These are phyloP conservation scores for Cyclargus thomasi DNA, from an alignment of 1,140 invertebrate genomes.

Conservation along the genomic window DNA sequence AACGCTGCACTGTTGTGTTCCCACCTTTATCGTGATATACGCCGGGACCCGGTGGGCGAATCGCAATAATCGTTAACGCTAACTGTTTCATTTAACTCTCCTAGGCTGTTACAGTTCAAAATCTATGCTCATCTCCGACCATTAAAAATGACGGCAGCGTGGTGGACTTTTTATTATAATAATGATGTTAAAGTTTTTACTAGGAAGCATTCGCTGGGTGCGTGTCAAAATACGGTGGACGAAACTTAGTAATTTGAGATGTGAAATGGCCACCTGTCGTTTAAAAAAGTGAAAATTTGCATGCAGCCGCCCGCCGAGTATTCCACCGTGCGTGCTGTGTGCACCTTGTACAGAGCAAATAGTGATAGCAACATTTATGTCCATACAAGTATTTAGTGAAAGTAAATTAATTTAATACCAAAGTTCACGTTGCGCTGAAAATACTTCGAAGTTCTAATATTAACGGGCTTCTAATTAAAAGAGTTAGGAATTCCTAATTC, in stretches of 20 bases:
- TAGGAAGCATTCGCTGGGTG: no score
- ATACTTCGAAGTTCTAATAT: not conserved
- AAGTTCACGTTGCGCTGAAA: not conserved
- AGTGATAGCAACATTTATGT: no score
- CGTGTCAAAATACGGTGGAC: no score
- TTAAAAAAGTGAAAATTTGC: no score
- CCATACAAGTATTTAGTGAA: no score
- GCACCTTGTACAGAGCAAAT: no score
- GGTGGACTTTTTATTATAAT: not conserved
- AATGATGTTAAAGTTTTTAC: not conserved
- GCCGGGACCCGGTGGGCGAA: slow-evolving; percentile 36
- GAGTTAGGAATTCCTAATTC: not conserved
- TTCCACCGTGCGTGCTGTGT: no score
- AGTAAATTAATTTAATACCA: not conserved
- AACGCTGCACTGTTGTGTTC: not conserved
- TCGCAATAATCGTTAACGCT: slow-evolving; percentile 62
- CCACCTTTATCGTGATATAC: slow-evolving; percentile 50
- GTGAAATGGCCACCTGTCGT: no score
- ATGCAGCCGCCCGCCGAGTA: no score
- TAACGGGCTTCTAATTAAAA: not conserved
- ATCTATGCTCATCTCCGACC: not conserved
- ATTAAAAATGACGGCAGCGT: not conserved
- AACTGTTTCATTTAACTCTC: slow-evolving; percentile 44
- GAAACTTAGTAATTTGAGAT: no score
- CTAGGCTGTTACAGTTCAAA: slow-evolving; percentile 14